Base-by-base conservation (phyloP, 2,797 vertebrate genomes). In the Ctenopoma kingsleyae region DNA sequence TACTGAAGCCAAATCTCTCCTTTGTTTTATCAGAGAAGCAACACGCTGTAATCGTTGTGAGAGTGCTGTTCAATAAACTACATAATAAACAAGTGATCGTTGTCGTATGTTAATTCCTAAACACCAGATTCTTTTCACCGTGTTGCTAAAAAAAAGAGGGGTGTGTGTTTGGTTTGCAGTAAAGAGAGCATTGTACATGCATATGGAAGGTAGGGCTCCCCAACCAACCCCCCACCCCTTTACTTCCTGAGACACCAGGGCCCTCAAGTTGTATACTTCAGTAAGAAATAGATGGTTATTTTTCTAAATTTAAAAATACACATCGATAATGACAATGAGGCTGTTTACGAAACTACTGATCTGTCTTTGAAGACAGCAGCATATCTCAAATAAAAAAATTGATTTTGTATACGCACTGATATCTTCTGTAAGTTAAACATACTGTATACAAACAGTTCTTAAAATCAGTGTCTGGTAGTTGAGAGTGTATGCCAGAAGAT, bases 161-260 rank as follows among this genome's bases (percentile, higher is more conserved):
- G 7, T 17, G 6, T n/a, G 72, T 83, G 78, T 91, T 87, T 84
- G 85, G 82, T 82, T 83, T 81, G 80, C 82, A 82, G 86, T 89
- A 86, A 93, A 93, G 86, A 87, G 90, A 88, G 81, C 82, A 84
- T 91, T 93, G 90, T 94, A 86, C 61, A 81, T 86, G 68, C 61
- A 81, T 80, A 63, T 78, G 80, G 78, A 25, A 74, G 76, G 69
- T 8, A 62, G 56, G 67, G 78, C 63, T 47, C 55, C 78, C 81
- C 80, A 64, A 15, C 36, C 43, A 40, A 50, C 67, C 67, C 68
- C 73, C 74, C 48, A 67, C 80, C 77, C 56, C 53, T 63, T 63
- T 52, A 87, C 88, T 92, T 92, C 87, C 91, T 86, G 87, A 86
- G 60, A 80, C 74, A 76, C 70, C 48, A 50, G 25, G 65, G 50